Percentiles rank a stretch among this genome's conserved stretches.
phyloP scores from a whole-genome alignment of 2,888 invertebrate genomes.

The Stictocephala bisonia region DNA sequence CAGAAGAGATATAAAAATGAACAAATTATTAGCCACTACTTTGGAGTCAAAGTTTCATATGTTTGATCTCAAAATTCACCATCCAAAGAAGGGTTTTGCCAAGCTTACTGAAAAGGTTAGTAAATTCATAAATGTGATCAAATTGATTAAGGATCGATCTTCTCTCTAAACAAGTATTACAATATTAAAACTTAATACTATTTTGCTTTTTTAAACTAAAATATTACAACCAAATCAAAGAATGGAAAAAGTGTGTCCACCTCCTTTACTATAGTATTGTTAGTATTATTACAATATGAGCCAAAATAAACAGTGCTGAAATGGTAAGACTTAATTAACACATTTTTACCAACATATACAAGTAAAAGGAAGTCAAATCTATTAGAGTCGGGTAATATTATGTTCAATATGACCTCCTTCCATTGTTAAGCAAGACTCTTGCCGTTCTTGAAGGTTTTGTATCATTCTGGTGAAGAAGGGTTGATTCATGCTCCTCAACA shows the following conservation, averaged over 20 bases:
- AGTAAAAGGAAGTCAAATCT: neutral
- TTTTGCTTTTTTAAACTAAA: no score
- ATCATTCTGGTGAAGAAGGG: slow-evolving; percentile 12
- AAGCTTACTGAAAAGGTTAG: slow-evolving; percentile 69
- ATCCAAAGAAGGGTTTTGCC: slow-evolving; percentile 88
- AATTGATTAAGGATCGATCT: no score
- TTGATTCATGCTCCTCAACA: slow-evolving; percentile 2
- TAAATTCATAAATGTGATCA: no score
- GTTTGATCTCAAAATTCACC: slow-evolving; percentile 89
- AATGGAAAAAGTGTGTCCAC: no score
- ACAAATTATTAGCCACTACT: slow-evolving; percentile 92
- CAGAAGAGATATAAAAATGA: slow-evolving; percentile 93
- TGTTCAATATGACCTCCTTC: slow-evolving; percentile 18
- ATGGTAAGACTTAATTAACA: neutral
- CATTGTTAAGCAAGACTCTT: neutral
- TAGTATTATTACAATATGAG: slow-evolving; percentile 1
- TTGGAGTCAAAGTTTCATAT: slow-evolving; percentile 91
- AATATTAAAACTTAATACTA: no score
- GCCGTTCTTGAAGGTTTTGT: neutral
- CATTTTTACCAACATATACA: neutral
- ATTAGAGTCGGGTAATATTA: neutral
- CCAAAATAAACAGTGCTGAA: slow-evolving; percentile 30
- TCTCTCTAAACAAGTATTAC: no score
- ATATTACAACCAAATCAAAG: no score
- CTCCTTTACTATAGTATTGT: no score